These are phyloP conservation scores for Lacanobia wlatinum DNA, from an alignment of 2,888 invertebrate species.

Conservation along the genomic window DNA sequence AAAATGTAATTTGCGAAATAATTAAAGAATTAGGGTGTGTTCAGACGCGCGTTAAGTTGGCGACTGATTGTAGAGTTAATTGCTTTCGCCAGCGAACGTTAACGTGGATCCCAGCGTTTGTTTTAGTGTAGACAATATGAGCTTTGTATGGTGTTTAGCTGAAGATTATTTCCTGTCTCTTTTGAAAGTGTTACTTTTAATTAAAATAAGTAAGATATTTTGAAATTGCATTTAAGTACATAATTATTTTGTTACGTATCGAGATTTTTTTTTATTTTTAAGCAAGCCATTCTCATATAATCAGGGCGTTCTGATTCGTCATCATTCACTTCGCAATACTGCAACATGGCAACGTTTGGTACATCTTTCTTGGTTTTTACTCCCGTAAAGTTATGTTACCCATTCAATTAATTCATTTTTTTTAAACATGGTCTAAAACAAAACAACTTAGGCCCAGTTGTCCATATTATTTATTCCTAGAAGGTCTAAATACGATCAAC, in stretches of 20 bases:
- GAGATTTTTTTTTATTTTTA: not conserved
- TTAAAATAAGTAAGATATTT: not conserved
- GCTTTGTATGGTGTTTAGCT: conserved; percentile 36
- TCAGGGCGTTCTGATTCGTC: too few species aligned
- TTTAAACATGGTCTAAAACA: not conserved
- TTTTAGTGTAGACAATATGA: conserved; percentile 37
- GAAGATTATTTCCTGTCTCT: conserved; percentile 2
- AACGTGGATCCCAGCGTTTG: conserved; percentile 44
- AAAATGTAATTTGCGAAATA: conserved; percentile 59
- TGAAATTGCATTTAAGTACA: not conserved
- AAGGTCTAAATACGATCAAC: conserved; percentile 12
- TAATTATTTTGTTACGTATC: not conserved
- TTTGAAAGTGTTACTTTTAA: not conserved
- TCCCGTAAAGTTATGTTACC: too few species aligned
- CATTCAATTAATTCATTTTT: too few species aligned
- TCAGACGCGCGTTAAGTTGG: conserved; percentile 60
- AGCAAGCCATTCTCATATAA: not conserved
- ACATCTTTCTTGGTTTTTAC: too few species aligned
- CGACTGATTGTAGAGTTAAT: conserved; percentile 59
- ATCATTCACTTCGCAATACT: too few species aligned
- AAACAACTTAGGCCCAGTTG: not conserved
- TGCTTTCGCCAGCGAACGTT: conserved; percentile 53
- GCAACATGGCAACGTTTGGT: too few species aligned
- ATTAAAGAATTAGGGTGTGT: conserved; percentile 62
- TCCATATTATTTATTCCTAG: not conserved